Base-by-base conservation (phyloP, 2,888 invertebrate genomes). In the Drosophila melanosoma region DNA sequence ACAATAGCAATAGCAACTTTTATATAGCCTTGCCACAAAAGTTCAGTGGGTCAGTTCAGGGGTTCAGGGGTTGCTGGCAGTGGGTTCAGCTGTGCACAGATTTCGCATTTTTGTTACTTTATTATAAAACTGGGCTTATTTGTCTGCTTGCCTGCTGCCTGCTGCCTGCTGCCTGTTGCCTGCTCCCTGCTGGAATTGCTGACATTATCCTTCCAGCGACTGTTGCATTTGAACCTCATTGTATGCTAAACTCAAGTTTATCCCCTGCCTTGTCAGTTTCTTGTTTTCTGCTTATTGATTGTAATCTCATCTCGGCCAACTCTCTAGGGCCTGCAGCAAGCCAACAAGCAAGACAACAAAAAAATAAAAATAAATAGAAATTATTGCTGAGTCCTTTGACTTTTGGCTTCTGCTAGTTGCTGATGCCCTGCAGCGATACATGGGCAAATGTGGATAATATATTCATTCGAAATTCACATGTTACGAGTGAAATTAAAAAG, bases 91-190 rank as follows among this genome's bases (percentile, higher is more conserved):
- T 64, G 54, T 56, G 80, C 67, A 68, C 65, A 82, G 69, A 74
- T 67, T 74, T 73, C 61, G 77, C 77, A 84, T 87, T 85, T 89
- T 84, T 87, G 87, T 87, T 82, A 84, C 89, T 85, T 87, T 87
- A 87, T 87, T 84, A 87, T 87, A 80, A 83, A 87, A 77, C 85
- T 77, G 77, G 77, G 75, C 85, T 81, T 89, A 83, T 87, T 76
- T 79, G 79, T 84, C 69, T 72, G 73, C 60, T 23, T 33, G 26
- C 32, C 32, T 17, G 15, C 78, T 65, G 64, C 57, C 51, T 74
- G 54, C 68, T 61, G 56, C 54, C 53, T 64, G 51, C 26, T 48
- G 15, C 17, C 15, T 23, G 35, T 38, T 57, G 59, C 6, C n/a
- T 48, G 10, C 26, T n/a, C 12, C 17, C 23, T 51, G 45, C 20